These are phyloP conservation scores for Jordanella pulchra DNA, from an alignment of 2,797 vertebrate genomes.

Conservation along the genomic window DNA sequence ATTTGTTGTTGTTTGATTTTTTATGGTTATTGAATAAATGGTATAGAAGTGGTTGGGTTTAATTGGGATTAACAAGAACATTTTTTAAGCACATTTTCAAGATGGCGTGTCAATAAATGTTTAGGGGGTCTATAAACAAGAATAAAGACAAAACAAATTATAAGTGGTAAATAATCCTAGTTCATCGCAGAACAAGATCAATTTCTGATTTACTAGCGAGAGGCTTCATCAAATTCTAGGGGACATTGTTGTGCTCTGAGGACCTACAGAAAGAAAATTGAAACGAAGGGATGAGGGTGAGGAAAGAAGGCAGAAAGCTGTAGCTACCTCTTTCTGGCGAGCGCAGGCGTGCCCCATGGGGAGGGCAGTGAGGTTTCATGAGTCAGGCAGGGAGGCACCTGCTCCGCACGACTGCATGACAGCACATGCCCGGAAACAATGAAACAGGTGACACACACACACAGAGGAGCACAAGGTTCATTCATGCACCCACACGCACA, in stretches of 20 bases:
- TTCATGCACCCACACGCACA: conserved; percentile 39
- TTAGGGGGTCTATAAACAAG: neutral
- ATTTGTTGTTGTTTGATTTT: neutral
- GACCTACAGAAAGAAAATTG: neutral
- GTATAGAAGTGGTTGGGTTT: too few species aligned
- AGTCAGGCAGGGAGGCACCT: conserved; percentile 98
- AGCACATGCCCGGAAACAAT: conserved; percentile 50
- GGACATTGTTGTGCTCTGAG: too few species aligned
- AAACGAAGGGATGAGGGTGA: conserved; percentile 2
- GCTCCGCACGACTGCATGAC: conserved; percentile 94
- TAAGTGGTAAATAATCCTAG: neutral
- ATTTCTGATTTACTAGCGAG: neutral
- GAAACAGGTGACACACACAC: conserved; percentile 49
- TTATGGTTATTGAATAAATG: neutral
- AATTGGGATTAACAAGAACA: too few species aligned
- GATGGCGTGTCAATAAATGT: neutral
- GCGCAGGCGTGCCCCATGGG: conserved; percentile 97
- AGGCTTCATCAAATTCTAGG: neutral
- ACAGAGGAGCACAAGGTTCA: conserved; percentile 24
- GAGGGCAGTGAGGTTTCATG: conserved; percentile 98
- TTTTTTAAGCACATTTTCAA: too few species aligned
- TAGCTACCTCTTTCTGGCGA: conserved; percentile 99
- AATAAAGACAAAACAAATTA: neutral
- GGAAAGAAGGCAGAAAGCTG: conserved; percentile 65
- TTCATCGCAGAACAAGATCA: too few species aligned